Conservation (phyloP, 2,888 invertebrate species). For the Diarsia dahlii region DNA sequence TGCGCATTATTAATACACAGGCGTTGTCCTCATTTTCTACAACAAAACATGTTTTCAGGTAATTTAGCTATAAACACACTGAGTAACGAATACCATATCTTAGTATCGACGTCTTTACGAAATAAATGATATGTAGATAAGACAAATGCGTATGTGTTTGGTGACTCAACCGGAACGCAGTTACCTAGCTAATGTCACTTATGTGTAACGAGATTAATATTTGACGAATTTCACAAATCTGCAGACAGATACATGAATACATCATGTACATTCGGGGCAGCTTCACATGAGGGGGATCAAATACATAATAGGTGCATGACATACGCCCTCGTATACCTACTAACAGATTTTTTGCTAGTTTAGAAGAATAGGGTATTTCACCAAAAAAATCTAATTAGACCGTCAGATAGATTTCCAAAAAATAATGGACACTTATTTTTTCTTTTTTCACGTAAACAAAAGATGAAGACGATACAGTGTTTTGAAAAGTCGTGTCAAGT, state of each 20-base stretch:
- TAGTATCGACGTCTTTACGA: slow-evolving; percentile 55
- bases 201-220: slow-evolving; percentile 9
- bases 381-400: no score
- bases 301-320: no score
- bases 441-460: no score
- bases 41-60: slow-evolving; percentile 34
- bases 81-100: slow-evolving; percentile 51
- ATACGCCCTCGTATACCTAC: not conserved
- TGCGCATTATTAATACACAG: not conserved
- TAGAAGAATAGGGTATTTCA: no score
- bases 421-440: no score
- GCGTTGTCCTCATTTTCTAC: slow-evolving; percentile 9
- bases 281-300: no score
- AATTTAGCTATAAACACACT: slow-evolving; percentile 42
- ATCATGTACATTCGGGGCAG: not conserved
- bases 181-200: not conserved
- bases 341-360: not conserved
- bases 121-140: slow-evolving; percentile 69
- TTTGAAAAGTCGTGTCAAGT: no score
- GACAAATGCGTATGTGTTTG: slow-evolving; percentile 67
- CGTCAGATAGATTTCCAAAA: no score
- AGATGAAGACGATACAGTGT: no score
- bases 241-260: not conserved
- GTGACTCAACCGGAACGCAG: slow-evolving; percentile 71
- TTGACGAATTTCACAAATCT: slow-evolving; percentile 30